phyloP scores from a whole-genome alignment of 2,797 vertebrate species.

The Cossypha heuglini region DNA sequence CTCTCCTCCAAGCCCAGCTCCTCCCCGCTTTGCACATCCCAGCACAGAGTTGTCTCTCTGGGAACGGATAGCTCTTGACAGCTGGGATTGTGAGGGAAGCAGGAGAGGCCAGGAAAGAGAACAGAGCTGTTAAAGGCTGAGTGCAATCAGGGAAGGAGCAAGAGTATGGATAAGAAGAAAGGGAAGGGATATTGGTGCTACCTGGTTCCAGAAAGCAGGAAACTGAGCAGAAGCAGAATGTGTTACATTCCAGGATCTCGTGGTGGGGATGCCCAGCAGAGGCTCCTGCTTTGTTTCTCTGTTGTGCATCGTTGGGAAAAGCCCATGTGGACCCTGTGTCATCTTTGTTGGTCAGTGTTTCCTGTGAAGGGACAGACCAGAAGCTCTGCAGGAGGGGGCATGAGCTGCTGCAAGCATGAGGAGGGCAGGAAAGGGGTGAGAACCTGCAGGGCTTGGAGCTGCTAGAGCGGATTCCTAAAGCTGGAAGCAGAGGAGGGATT shows the following conservation, averaged over 20 bases:
- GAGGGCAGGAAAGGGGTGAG: not conserved
- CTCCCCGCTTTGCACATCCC: not conserved
- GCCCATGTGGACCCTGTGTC: not conserved
- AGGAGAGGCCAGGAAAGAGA: not conserved
- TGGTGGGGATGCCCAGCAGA: not conserved
- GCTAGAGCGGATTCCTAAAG: rapidly evolving
- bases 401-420: not conserved
- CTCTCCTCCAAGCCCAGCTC: not conserved
- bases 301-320: not conserved
- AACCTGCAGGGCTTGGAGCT: not conserved
- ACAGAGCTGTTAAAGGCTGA: not conserved
- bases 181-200: not conserved
- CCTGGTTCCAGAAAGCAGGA: not conserved
- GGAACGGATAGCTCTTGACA: not conserved
- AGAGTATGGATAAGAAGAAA: not conserved
- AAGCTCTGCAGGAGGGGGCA: not conserved
- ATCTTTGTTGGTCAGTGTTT: not conserved
- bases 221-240: not conserved
- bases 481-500: not conserved
- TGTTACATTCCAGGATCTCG: rapidly evolving
- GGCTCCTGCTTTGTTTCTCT: not conserved
- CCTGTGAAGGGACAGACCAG: too few species aligned
- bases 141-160: not conserved
- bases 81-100: not conserved
- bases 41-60: not conserved